Conservation (phyloP, 2,888 invertebrate genomes). For the Rutpela maculata region DNA sequence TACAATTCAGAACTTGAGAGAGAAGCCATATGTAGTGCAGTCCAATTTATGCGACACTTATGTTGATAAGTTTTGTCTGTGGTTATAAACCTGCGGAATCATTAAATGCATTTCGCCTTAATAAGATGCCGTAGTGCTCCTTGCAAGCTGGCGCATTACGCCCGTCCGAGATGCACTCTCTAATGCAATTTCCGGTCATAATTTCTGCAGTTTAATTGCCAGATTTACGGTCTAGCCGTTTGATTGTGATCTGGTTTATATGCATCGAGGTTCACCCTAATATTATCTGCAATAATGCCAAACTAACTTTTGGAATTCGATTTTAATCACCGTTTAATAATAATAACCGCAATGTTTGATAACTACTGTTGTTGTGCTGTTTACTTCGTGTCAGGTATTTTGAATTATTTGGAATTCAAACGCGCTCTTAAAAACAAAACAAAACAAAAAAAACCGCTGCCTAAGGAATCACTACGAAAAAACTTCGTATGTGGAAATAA, state of each 20-base stretch:
- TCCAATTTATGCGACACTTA: slow-evolving; percentile 52
- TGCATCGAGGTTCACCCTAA: background rate
- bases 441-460: too few species aligned
- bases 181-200: background rate
- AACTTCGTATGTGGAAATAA: too few species aligned
- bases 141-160: background rate
- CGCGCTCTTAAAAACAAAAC: too few species aligned
- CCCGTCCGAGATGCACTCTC: slow-evolving; percentile 7
- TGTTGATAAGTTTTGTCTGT: slow-evolving; percentile 51
- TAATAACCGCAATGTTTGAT: too few species aligned
- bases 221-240: background rate
- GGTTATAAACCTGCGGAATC: slow-evolving; percentile 39
- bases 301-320: background rate
- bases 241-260: background rate
- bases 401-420: too few species aligned
- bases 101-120: slow-evolving; percentile 20
- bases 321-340: background rate
- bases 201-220: slow-evolving; percentile 9
- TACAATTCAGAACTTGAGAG: slow-evolving; percentile 51
- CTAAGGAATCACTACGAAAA: too few species aligned
- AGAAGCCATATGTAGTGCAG: slow-evolving; percentile 46
- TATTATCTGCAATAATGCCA: background rate
- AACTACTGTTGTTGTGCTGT: too few species aligned
- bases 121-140: slow-evolving; percentile 8
- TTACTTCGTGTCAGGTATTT: too few species aligned